Evolutionary conservation across 1,140 invertebrate genomes (phyloP).

Genomic region (Pogonus chalceus): DNA sequence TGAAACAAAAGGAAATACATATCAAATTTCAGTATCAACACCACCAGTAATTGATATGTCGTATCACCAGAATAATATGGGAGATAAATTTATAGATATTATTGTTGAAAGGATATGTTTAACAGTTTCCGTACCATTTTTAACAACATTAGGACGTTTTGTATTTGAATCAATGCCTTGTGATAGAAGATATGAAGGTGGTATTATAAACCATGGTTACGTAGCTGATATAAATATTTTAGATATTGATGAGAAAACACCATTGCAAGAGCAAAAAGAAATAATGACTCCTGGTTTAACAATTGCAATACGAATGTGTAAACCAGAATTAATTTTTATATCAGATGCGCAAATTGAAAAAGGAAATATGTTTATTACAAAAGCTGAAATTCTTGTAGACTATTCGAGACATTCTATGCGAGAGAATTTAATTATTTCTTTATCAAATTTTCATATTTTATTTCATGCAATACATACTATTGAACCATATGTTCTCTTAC

Average conservation of each 20-base stretch:
- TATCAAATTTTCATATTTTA: constrained; percentile 57
- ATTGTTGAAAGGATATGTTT: constrained; percentile 60
- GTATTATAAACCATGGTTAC: constrained; percentile 58
- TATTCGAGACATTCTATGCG: constrained; percentile 56
- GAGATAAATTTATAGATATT: constrained; percentile 53
- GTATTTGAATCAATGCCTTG: constrained; percentile 55
- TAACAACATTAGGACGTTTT: constrained; percentile 55
- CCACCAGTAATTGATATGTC: constrained; percentile 57
- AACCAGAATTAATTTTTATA: constrained; percentile 70
- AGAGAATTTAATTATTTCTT: constrained; percentile 51
- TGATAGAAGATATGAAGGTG: constrained; percentile 43
- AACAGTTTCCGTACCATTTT: constrained; percentile 63
- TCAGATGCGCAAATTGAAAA: constrained; percentile 55
- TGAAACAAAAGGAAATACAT: constrained; percentile 43
- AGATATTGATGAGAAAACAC: constrained; percentile 20
- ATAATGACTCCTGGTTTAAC: constrained; percentile 46
- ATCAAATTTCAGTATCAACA: constrained; percentile 51
- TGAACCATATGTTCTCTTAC: constrained; percentile 45
- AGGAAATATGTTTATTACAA: constrained; percentile 60
- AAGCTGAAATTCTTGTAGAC: constrained; percentile 63
- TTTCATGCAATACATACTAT: constrained; percentile 41
- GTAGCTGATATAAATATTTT: constrained; percentile 36
- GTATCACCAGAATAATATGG: constrained; percentile 50
- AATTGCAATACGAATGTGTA: constrained; percentile 58
- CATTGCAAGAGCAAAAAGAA: not conserved